Evolutionary conservation across 2,113 vertebrate genomes (phyloP), one percentile per base, ranked within the genome.

Genomic region (Lutjanus erythropterus): DNA sequence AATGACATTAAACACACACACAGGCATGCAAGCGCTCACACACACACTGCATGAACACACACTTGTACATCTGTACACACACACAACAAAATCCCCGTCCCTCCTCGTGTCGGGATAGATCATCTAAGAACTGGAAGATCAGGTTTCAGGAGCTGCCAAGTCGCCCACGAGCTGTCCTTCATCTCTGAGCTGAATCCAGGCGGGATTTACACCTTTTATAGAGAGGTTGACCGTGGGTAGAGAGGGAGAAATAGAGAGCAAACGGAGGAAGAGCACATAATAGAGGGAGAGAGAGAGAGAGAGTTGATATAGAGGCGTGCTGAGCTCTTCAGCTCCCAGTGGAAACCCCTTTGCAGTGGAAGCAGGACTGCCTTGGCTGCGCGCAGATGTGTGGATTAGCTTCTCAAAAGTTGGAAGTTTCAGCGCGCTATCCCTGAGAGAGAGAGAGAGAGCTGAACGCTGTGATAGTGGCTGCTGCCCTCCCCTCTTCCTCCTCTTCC

Each of bases 151-250:
- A 74, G 65, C 76, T 82, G 78, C 77, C 83, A 77, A 77, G 58
- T 78, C 35, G 8, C 81, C 87, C 65, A 60, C 67, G 15, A 75
- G 77, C 61, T 75, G 66, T 85, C 72, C 62, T 79, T 91, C 78
- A 85, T 85, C 78, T 83, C n/a, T 53, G 81, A 79, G 66, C 68
- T 55, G 69, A 52, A 79, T 62, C 65, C 78, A 83, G 60, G 49
- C 18, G 55, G 86, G 91, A 88, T 90, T 91, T 88, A 61, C 41
- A 85, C 87, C 70, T 88, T 73, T 74, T 71, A 75, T 67, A 78
- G 27, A 67, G 69, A 78, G 80, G 70, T 77, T 67, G 72, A 60
- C 70, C 23, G 19, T 67, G 50, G 55, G 53, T 31, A 81, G 64
- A 73, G 64, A 35, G 31, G 16, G 64, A 82, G 73, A 64, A 58